phyloP scores from a whole-genome alignment of 2,113 vertebrate species.

The Lipophrys pholis region DNA sequence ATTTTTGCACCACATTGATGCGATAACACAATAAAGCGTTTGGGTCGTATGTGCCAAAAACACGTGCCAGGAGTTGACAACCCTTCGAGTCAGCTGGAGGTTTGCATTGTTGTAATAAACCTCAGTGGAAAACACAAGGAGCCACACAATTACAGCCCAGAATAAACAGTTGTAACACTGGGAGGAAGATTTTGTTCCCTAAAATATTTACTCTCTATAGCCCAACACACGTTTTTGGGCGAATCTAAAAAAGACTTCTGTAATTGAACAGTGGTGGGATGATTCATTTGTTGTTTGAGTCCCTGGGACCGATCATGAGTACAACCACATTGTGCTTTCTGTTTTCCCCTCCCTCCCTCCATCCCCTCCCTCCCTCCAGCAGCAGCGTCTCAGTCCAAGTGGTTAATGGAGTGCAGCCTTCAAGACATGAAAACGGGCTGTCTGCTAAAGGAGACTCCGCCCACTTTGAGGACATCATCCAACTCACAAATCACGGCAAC shows the following conservation, averaged over 20 bases:
- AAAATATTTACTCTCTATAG: slow-evolving; percentile 41
- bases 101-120: slow-evolving; percentile 38
- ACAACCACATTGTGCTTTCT: slow-evolving; percentile 35
- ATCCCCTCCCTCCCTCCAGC: neutral
- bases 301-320: slow-evolving; percentile 32
- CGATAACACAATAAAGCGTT: slow-evolving; percentile 28
- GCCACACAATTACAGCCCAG: slow-evolving; percentile 1
- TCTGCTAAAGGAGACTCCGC: slow-evolving; percentile 81
- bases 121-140: slow-evolving; percentile 46
- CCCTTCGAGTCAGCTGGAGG: slow-evolving; percentile 21
- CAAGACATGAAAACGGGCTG: slow-evolving; percentile 91
- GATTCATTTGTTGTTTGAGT: slow-evolving; percentile 45
- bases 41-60: neutral
- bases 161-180: slow-evolving; percentile 22
- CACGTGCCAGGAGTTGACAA: neutral
- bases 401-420: slow-evolving; percentile 89
- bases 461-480: slow-evolving; percentile 83
- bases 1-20: slow-evolving; percentile 5
- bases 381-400: slow-evolving; percentile 79
- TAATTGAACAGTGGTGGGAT: slow-evolving; percentile 20
- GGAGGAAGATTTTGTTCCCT: slow-evolving; percentile 25
- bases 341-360: neutral
- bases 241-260: slow-evolving; percentile 22
- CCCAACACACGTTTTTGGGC: slow-evolving; percentile 13
- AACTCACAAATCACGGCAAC: slow-evolving; percentile 83